phyloP scores from a whole-genome alignment of 2,797 vertebrate species.

The Pogoniulus pusillus region DNA sequence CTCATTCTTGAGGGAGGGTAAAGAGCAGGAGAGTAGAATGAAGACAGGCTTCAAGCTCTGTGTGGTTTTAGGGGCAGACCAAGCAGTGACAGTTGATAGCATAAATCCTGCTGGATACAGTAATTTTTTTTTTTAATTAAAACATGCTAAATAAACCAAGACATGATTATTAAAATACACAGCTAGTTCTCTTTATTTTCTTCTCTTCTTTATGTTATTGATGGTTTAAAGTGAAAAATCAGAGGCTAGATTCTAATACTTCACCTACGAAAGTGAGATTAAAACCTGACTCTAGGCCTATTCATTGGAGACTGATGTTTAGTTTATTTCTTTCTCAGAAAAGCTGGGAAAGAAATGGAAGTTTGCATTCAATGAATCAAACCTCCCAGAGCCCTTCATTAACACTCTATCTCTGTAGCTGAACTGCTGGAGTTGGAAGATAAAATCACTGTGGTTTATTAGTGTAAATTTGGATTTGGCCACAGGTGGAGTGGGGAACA shows the following conservation, averaged over 20 bases:
- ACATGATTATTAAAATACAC: background rate
- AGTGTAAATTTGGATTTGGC: background rate
- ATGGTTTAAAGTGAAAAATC: too few species aligned
- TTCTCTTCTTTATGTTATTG: background rate
- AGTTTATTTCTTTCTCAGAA: background rate
- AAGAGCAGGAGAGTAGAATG: background rate
- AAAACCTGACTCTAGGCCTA: background rate
- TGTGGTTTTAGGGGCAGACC: background rate
- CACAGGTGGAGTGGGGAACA: background rate
- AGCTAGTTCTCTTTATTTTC: background rate
- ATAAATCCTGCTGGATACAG: fast-evolving
- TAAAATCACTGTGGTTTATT: background rate
- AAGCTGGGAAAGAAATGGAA: background rate
- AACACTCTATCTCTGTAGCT: background rate
- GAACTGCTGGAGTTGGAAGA: background rate
- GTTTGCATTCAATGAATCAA: background rate
- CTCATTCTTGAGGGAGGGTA: too few species aligned
- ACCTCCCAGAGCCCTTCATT: background rate
- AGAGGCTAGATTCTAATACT: background rate
- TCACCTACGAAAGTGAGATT: background rate
- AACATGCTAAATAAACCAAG: background rate
- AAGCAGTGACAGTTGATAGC: background rate
- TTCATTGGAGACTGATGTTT: background rate
- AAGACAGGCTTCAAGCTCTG: background rate
- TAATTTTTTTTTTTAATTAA: background rate